Base-by-base conservation (phyloP, 2,888 invertebrate species). In the Drosophila peninsularis region DNA sequence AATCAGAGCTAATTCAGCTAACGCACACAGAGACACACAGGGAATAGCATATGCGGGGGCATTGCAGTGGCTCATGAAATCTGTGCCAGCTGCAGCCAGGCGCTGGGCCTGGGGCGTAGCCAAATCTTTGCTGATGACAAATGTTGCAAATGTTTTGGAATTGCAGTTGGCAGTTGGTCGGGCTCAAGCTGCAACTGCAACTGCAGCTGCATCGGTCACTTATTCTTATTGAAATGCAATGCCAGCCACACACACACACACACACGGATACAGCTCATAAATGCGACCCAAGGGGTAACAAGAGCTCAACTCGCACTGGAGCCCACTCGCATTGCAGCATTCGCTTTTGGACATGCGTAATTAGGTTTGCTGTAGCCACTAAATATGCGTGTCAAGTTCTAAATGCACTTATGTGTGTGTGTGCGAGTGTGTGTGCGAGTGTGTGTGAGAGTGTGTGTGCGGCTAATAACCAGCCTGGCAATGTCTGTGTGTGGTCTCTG, bases 311-410 rank as follows among this genome's bases (percentile, higher is more conserved):
- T 34, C 47, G 52, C 52, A 61, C 32, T 60, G 34, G 32, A 52
- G 24, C 37, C 53, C 27, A 53, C 45, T 47, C 45, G 30, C 17
- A 47, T 67, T 69, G 73, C 77, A 75, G 60, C 53, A 63, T 71
- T 67, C 58, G 78, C 78, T 69, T 71, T 73, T 75, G 76, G 76
- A 82, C 87, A 87, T 86, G 81, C 79, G 87, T 88, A 85, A 88
- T 85, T 85, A 88, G 87, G 87, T 88, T 88, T 83, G 84, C 73
- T 79, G 87, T 75, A 77, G 79, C 72, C 84, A 81, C 87, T 83
- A 85, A 87, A 85, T 87, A 85, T 85, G 87, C 89, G 87, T 85
- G 84, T 86, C 88, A 78, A 86, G 89, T 80, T 86, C 63, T 62
- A 70, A 62, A 58, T 67, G 73, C 52, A 61, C 32, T 39, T 10